Percentiles rank a stretch among this genome's conserved stretches.
phyloP scores from a whole-genome alignment of 2,113 vertebrate species.

The Odocoileus virginianus region DNA sequence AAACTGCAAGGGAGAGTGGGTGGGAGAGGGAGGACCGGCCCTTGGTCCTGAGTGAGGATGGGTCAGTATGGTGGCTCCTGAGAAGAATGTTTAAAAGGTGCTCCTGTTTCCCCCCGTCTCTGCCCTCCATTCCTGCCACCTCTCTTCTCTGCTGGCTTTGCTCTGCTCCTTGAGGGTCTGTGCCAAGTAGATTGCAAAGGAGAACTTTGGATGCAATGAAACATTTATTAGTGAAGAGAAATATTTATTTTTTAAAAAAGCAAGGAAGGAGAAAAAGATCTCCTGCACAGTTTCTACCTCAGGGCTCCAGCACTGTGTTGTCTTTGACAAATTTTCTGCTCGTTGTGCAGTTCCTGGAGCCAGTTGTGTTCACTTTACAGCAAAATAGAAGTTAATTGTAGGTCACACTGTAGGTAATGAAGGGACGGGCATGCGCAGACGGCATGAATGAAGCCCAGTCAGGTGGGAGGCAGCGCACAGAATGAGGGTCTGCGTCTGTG shows the following conservation, averaged over 20 bases:
- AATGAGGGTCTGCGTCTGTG: too few species aligned
- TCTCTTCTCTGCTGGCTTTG: conserved; percentile 9
- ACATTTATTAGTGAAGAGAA: conserved; percentile 64
- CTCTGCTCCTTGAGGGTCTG: not conserved
- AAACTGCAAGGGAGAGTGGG: not conserved
- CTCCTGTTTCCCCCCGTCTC: conserved; percentile 57
- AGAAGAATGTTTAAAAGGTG: conserved; percentile 58
- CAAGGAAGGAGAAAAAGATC: not conserved
- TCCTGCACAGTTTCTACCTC: conserved; percentile 35
- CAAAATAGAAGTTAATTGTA: conserved; percentile 6
- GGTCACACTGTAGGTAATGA: not conserved
- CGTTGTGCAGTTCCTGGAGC: conserved; percentile 28
- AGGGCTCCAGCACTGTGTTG: not conserved
- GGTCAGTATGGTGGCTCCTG: conserved; percentile 17
- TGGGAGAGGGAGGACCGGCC: not conserved
- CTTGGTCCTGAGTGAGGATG: conserved; percentile 8
- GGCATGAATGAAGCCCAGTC: not conserved
- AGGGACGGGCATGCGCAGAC: not conserved
- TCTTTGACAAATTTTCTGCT: conserved; percentile 47
- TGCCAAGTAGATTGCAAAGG: conserved; percentile 40
- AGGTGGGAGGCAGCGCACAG: accelerated
- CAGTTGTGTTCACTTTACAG: conserved; percentile 13
- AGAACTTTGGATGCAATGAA: conserved; percentile 52
- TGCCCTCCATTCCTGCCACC: conserved; percentile 28
- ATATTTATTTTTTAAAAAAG: conserved; percentile 17